These are phyloP conservation scores for Alaudala cheleensis DNA, from an alignment of 2,113 vertebrate genomes.

Conservation along the genomic window DNA sequence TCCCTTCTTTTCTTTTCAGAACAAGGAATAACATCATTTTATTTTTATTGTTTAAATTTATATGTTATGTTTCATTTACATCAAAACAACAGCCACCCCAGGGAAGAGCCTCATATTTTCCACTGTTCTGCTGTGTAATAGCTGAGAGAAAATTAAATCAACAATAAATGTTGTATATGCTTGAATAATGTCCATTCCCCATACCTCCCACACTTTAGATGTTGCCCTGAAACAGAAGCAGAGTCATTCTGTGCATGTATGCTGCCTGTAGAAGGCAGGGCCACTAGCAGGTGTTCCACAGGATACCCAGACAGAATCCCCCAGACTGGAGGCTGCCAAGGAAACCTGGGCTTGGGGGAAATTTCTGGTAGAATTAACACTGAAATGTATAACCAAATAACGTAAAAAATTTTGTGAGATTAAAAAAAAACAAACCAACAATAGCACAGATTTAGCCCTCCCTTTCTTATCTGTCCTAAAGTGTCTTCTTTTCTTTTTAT, in stretches of 20 bases:
- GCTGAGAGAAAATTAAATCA: neutral
- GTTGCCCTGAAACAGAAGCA: neutral
- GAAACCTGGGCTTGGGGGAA: neutral
- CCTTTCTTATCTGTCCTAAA: neutral
- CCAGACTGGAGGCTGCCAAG: neutral
- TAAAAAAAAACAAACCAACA: neutral
- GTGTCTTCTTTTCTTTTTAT: neutral
- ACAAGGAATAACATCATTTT: neutral
- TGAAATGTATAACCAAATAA: neutral
- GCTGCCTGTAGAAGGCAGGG: neutral
- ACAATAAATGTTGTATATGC: neutral
- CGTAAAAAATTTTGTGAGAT: neutral
- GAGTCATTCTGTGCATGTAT: neutral
- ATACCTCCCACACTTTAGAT: neutral
- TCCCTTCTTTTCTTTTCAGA: neutral
- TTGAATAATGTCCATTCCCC: neutral
- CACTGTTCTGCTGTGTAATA: neutral
- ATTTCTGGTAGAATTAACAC: neutral
- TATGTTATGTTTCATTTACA: neutral
- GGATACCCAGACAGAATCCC: neutral
- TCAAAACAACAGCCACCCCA: neutral
- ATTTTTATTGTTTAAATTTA: neutral
- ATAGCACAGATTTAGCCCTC: accelerated
- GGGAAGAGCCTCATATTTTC: neutral
- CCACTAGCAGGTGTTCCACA: neutral